Conservation (phyloP, 2,113 vertebrate species). For the Lepisosteus oculatus region DNA sequence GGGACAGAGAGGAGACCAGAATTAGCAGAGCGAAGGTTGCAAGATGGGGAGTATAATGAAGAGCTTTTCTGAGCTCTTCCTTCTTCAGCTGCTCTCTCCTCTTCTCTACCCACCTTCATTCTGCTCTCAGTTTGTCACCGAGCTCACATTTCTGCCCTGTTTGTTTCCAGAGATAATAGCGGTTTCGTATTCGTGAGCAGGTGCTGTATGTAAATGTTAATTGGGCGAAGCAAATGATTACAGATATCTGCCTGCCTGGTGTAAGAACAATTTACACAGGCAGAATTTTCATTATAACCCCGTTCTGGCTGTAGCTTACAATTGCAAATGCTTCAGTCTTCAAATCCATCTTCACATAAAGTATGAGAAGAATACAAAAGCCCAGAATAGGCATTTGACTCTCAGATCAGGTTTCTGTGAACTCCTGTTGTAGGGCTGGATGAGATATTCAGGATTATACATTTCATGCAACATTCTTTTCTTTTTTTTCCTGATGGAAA, state of each 20-base stretch:
- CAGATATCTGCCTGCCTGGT: constrained; percentile 56
- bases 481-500: background rate
- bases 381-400: constrained; percentile 28
- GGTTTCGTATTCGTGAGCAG: constrained; percentile 53
- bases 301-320: constrained; percentile 33
- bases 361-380: constrained; percentile 20
- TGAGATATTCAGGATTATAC: constrained; percentile 1
- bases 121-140: constrained; percentile 48
- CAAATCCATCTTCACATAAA: constrained; percentile 21
- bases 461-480: constrained; percentile 2
- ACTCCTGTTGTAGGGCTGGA: constrained; percentile 23
- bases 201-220: constrained; percentile 65
- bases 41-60: no score
- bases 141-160: constrained; percentile 45
- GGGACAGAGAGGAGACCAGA: no score
- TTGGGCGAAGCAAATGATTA: constrained; percentile 62
- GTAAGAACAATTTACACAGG: constrained; percentile 54
- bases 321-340: constrained; percentile 31
- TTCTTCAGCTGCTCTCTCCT: constrained; percentile 20
- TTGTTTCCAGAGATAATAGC: constrained; percentile 45
- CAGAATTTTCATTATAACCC: constrained; percentile 49
- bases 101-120: constrained; percentile 23
- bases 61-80: background rate
- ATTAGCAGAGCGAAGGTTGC: no score
- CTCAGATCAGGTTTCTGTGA: constrained; percentile 31